Conservation (phyloP, 2,113 vertebrate species). For the Elanoides forficatus region DNA sequence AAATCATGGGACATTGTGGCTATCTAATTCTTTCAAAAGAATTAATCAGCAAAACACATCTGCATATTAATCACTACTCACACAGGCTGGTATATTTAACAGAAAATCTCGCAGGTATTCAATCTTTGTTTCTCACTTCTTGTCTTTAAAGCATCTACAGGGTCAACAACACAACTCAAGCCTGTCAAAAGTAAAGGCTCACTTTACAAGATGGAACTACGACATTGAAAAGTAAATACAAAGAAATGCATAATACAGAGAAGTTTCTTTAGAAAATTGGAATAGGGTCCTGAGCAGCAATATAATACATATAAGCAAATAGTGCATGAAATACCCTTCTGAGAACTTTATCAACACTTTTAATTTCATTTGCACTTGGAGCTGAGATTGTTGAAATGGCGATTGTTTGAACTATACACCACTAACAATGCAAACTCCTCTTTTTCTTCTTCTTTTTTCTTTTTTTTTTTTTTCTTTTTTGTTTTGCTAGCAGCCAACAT, state of each 20-base stretch:
- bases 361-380: neutral
- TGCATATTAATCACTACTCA: neutral
- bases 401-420: neutral
- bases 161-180: neutral
- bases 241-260: neutral
- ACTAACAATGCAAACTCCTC: accelerated
- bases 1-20: neutral
- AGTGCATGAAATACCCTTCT: neutral
- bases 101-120: neutral
- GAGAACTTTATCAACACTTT: neutral
- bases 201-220: neutral
- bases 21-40: neutral
- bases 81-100: neutral
- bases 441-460: neutral
- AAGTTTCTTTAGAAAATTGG: neutral
- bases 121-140: neutral
- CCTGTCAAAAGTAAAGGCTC: neutral
- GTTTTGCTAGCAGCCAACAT: neutral
- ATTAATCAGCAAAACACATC: neutral
- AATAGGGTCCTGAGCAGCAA: neutral
- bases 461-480: neutral
- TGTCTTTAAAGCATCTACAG: neutral
- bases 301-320: neutral
- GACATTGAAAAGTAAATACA: neutral
- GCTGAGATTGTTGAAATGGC: neutral